A percentile compares a stretch with the other conserved stretches of the same genome.
These are phyloP conservation scores for Podarcis raffonei DNA, from an alignment of 2,113 vertebrate species.

Conservation along the genomic window DNA sequence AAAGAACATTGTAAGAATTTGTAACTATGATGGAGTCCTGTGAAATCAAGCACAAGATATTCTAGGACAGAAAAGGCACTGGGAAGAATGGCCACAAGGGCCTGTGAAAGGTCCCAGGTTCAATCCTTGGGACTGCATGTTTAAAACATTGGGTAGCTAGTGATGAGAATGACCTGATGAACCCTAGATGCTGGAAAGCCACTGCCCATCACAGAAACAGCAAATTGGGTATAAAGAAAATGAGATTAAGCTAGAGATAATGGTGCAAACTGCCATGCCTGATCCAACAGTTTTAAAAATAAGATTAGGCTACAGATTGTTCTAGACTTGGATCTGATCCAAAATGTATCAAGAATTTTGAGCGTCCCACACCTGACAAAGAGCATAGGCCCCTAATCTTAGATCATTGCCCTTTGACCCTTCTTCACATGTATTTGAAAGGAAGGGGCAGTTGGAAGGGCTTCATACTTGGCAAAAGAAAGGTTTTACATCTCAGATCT, in stretches of 20 bases:
- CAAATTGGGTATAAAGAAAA: background rate
- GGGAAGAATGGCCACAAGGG: background rate
- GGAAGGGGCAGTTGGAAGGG: background rate
- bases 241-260: background rate
- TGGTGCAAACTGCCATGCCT: background rate
- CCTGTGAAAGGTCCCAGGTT: background rate
- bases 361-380: no score
- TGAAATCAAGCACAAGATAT: background rate
- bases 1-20: background rate
- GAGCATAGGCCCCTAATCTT: background rate
- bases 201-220: background rate
- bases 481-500: background rate
- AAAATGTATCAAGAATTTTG: background rate
- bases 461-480: background rate
- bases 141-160: background rate
- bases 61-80: background rate
- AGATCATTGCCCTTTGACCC: background rate
- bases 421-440: background rate
- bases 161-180: background rate
- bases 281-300: background rate
- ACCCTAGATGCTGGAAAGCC: background rate
- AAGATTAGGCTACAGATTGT: background rate
- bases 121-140: background rate
- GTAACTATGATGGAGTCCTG: background rate
- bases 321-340: background rate